A percentile compares a stretch with the other conserved stretches of the same genome.
Evolutionary conservation across 2,113 vertebrate species (phyloP).

Genomic region (Aphelocoma coerulescens): DNA sequence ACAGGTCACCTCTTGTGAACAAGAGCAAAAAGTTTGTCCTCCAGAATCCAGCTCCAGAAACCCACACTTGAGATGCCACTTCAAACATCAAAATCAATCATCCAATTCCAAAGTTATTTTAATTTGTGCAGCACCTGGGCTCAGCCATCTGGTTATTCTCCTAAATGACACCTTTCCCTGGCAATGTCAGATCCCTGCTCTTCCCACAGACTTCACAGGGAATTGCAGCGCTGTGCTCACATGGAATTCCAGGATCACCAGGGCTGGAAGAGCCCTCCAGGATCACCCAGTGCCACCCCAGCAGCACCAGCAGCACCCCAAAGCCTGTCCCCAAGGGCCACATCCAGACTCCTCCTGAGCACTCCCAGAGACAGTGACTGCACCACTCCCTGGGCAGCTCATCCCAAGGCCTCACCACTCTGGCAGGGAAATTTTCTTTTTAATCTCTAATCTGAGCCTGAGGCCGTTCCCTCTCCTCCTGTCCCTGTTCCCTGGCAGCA

Average conservation of each 20-base stretch:
- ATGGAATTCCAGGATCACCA: not conserved
- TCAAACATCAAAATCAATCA: not conserved
- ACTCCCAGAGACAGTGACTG: no score
- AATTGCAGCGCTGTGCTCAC: fast-evolving
- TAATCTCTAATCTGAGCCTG: not conserved
- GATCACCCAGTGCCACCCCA: not conserved
- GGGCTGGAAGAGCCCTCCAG: not conserved
- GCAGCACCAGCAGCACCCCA: not conserved
- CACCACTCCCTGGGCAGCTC: no score
- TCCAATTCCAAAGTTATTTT: not conserved
- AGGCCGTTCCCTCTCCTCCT: not conserved
- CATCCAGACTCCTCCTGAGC: not conserved
- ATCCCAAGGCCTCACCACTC: no score
- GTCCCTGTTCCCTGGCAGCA: not conserved
- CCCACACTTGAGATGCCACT: not conserved
- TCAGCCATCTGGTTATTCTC: not conserved
- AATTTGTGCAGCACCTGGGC: not conserved
- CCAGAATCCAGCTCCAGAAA: not conserved
- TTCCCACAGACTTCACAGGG: not conserved
- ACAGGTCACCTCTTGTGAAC: not conserved
- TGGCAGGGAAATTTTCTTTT: no score
- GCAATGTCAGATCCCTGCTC: not conserved
- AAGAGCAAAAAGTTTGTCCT: not conserved
- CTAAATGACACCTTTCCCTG: not conserved
- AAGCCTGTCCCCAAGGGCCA: not conserved